Base-by-base conservation (phyloP, 2,797 vertebrate species). In the Thripadectes ignobilis region DNA sequence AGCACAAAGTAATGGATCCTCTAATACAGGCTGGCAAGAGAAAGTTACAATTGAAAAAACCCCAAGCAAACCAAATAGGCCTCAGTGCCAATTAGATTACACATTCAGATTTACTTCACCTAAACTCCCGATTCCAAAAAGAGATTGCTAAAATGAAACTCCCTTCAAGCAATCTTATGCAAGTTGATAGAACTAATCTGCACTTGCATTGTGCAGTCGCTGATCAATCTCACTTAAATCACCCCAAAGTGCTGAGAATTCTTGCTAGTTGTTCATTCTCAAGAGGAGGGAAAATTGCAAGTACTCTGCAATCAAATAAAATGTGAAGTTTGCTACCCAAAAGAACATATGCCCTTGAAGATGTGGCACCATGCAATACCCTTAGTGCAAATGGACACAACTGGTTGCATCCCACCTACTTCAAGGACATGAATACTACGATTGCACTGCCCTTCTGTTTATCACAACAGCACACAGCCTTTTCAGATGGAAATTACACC, bases 131-230 rank as follows among this genome's bases (percentile, higher is more conserved):
- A 32, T 54, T 83, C 41, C 67, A 81, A 78, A 75, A 0, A 18
- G 30, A 74, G 34, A 43, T 76, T 61, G 32, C 51, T 89, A 71
- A 93, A 93, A 93, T 65, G 76, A 87, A 94, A 36, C 18, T 93
- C 59, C 27, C 69, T 92, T 84, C 51, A 84, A 89, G 75, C 43
- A 85, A n/a, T 71, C 51, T 68, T 80, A 74, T 7, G n/a, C 72
- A 85, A 95, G 85, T 14, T 85, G 76, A 89, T 63, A 62, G 49
- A 89, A 81, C 30, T 63, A 75, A 75, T 62, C 51, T 66, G 75
- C 36, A 10, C 41, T 55, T 5, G 4, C 85, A 85, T 13, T 77
- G 68, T 93, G 69, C 34, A 57, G 63, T 2, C 0, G 76, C 69
- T 32, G 45, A 41, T 57, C 51, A 84, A 72, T 67, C 71, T 90